A percentile compares a stretch with the other conserved stretches of the same genome.
phyloP scores from a whole-genome alignment of 2,113 vertebrate species.

The Neogale vison region DNA sequence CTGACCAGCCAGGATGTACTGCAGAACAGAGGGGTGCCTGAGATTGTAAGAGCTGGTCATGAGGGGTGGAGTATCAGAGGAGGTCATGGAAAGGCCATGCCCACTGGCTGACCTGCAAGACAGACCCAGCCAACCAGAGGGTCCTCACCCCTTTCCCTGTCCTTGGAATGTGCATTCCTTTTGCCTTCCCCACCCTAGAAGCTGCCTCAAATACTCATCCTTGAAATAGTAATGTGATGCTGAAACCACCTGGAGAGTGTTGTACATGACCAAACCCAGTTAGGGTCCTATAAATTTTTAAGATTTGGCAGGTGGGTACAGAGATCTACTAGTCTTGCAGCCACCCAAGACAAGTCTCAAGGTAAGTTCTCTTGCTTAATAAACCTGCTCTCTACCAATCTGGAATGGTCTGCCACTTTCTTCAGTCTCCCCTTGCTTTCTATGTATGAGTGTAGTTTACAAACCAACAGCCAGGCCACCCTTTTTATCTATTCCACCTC shows the following conservation, averaged over 20 bases:
- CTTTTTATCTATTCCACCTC: not conserved
- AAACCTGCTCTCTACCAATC: not conserved
- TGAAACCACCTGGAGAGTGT: not conserved
- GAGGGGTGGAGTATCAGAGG: not conserved
- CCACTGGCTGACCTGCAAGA: too few species aligned
- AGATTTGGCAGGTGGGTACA: not conserved
- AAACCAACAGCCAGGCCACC: not conserved
- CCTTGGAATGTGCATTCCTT: not conserved
- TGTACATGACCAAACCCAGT: not conserved
- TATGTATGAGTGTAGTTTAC: not conserved
- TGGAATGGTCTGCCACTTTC: not conserved
- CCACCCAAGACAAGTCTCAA: not conserved
- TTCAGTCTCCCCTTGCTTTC: not conserved
- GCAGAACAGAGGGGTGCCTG: not conserved
- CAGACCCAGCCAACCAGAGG: not conserved
- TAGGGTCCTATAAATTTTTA: not conserved
- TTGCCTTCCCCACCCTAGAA: not conserved
- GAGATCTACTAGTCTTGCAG: not conserved
- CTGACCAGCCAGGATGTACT: not conserved
- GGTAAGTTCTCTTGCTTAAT: not conserved
- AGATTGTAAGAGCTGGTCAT: not conserved
- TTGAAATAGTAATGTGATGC: not conserved
- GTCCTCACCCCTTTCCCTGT: not conserved
- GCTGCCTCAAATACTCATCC: not conserved
- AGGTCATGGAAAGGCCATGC: not conserved